Evolutionary conservation across 2,113 vertebrate genomes (phyloP).

Genomic region (Pluvialis apricaria): DNA sequence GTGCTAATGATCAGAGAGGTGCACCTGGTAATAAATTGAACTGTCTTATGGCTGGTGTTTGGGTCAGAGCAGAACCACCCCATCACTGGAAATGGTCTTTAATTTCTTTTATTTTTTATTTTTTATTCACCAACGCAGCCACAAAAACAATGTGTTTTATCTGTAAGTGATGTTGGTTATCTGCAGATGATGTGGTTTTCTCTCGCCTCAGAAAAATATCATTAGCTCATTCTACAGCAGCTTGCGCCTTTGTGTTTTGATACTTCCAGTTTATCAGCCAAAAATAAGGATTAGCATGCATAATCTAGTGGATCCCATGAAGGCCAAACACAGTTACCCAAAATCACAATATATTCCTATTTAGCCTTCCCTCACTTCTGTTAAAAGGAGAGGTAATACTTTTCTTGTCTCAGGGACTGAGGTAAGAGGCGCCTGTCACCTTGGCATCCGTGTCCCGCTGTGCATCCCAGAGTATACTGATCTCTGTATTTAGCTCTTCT

Average conservation of each 20-base stretch:
- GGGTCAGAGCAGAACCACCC: neutral
- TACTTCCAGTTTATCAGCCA: neutral
- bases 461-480: neutral
- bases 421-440: neutral
- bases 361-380: neutral
- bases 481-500: neutral
- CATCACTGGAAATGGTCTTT: neutral
- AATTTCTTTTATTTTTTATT: neutral
- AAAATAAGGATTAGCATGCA: neutral
- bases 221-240: neutral
- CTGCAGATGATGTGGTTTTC: neutral
- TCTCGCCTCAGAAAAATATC: neutral
- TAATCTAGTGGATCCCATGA: neutral
- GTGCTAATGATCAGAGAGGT: neutral
- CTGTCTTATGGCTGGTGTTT: neutral
- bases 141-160: neutral
- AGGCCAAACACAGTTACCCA: neutral
- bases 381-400: neutral
- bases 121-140: neutral
- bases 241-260: neutral
- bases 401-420: neutral
- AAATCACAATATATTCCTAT: neutral
- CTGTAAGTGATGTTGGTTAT: neutral
- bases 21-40: neutral
- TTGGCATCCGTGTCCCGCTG: neutral